phyloP scores from a whole-genome alignment of 2,113 vertebrate species.

The Heptranchias perlo region DNA sequence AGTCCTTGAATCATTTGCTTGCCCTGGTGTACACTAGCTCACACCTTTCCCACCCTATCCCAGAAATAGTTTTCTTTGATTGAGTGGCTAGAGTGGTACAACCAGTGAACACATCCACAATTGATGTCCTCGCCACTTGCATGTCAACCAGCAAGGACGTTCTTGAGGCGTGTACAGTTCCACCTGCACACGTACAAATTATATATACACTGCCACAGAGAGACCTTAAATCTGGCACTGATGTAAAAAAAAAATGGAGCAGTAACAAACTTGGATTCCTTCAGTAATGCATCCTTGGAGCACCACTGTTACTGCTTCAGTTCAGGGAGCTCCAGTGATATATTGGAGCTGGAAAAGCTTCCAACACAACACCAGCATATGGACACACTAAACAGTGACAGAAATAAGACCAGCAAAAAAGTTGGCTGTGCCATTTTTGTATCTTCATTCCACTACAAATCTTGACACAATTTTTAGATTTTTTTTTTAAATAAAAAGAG shows the following conservation, averaged over 20 bases:
- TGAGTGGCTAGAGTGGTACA: neutral
- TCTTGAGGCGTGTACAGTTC: neutral
- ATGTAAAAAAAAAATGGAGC: neutral
- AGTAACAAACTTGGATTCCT: neutral
- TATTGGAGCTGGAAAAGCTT: neutral
- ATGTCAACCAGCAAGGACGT: neutral
- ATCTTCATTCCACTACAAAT: neutral
- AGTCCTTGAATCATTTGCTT: neutral
- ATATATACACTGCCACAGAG: neutral
- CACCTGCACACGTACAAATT: neutral
- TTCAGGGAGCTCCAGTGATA: neutral
- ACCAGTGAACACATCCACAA: neutral
- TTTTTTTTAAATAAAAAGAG: neutral
- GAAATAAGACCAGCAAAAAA: conserved; percentile 10
- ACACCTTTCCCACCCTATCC: neutral
- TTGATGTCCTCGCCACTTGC: too few species aligned
- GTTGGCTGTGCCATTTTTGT: neutral
- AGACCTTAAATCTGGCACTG: neutral
- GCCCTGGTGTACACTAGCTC: neutral
- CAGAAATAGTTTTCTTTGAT: too few species aligned
- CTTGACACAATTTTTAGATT: neutral
- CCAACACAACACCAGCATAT: neutral
- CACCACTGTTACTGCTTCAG: neutral
- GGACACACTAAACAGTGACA: neutral
- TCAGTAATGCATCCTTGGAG: neutral